Evolutionary conservation across 2,797 vertebrate genomes (phyloP).

Genomic region (Gymnothorax javanicus): DNA sequence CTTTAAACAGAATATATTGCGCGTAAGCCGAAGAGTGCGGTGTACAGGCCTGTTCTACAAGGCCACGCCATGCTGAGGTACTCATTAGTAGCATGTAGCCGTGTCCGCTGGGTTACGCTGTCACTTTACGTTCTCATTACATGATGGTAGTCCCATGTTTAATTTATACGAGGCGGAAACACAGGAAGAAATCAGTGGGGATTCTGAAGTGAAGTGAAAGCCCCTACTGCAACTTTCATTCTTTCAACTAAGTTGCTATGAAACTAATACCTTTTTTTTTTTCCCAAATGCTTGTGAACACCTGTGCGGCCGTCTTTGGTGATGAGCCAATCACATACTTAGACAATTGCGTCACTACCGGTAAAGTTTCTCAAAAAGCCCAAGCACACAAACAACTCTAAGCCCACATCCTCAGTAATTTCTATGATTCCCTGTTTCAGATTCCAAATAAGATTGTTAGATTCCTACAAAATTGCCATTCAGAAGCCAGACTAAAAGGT

Average conservation of each 20-base stretch:
- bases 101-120: constrained; percentile 54
- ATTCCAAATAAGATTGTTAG: neutral
- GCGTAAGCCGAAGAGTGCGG: constrained; percentile 28
- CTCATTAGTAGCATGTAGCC: constrained; percentile 63
- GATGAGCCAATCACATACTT: neutral
- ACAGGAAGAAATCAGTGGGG: constrained; percentile 35
- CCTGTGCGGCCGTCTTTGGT: neutral
- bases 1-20: constrained; percentile 45
- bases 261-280: neutral
- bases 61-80: constrained; percentile 51
- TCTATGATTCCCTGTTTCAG: neutral
- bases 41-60: constrained; percentile 54
- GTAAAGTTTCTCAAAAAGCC: neutral
- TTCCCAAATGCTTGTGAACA: neutral
- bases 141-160: constrained; percentile 64
- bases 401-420: neutral
- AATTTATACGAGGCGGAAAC: constrained; percentile 53
- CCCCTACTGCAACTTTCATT: neutral
- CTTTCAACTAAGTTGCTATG: neutral
- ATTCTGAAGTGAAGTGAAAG: neutral
- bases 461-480: neutral
- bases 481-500: neutral
- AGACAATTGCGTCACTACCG: neutral
- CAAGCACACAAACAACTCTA: neutral
- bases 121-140: constrained; percentile 60